Percentiles rank a stretch among this genome's conserved stretches.
These are phyloP conservation scores for Fulica atra DNA, from an alignment of 2,113 vertebrate genomes.

Conservation along the genomic window DNA sequence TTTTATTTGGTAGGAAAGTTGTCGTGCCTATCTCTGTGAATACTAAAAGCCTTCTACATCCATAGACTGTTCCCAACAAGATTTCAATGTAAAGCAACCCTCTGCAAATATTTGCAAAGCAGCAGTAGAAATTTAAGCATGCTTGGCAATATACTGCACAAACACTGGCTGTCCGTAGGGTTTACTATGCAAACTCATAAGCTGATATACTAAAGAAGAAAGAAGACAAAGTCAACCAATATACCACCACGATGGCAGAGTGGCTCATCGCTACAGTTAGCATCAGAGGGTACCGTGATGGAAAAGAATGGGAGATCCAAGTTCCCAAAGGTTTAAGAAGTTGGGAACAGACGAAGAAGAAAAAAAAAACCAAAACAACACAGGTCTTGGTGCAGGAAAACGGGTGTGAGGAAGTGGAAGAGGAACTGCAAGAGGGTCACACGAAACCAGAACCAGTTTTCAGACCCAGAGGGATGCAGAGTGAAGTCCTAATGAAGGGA, in stretches of 20 bases:
- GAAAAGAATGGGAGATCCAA: not conserved
- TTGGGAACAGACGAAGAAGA: not conserved
- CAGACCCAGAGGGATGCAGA: not conserved
- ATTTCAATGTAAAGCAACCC: not conserved
- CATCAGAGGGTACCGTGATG: not conserved
- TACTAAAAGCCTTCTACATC: not conserved
- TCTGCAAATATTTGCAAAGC: not conserved
- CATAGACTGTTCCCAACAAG: not conserved
- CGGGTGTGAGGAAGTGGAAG: not conserved
- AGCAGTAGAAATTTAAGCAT: not conserved
- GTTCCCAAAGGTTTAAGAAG: not conserved
- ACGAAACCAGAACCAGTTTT: not conserved
- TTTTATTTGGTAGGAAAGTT: not conserved
- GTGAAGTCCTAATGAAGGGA: not conserved
- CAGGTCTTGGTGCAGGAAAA: not conserved
- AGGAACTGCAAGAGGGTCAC: not conserved
- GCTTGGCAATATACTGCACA: not conserved
- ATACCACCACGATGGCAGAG: not conserved
- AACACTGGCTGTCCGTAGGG: fast-evolving
- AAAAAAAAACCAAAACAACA: not conserved
- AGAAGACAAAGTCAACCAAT: not conserved
- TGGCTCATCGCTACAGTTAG: not conserved
- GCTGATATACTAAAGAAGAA: not conserved
- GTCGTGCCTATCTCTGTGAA: not conserved
- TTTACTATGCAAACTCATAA: not conserved